Percentiles rank a stretch among this genome's conserved stretches.
These are phyloP conservation scores for Plecturocebus donacophilus DNA, from an alignment of 2,113 vertebrate species.

Conservation along the genomic window DNA sequence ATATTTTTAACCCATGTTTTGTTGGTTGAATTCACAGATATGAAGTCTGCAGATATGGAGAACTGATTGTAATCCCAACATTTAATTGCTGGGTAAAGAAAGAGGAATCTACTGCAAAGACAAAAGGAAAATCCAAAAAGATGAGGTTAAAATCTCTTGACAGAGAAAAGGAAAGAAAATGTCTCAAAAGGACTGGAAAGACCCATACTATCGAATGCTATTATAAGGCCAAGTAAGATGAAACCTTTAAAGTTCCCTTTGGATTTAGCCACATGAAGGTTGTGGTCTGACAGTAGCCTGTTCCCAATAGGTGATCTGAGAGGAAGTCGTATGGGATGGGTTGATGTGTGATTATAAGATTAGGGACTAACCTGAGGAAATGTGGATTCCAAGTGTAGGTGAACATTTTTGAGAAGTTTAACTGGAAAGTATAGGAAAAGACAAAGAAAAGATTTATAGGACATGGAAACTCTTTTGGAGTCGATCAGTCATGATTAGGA, in stretches of 20 bases:
- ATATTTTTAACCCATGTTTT: neutral
- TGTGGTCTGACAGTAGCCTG: neutral
- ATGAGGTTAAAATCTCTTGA: neutral
- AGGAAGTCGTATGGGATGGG: neutral
- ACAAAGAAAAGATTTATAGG: neutral
- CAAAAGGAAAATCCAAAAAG: neutral
- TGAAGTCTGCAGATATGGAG: neutral
- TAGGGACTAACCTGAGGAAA: neutral
- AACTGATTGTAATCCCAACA: neutral
- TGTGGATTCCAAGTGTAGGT: neutral
- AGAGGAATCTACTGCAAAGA: neutral
- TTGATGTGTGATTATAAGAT: neutral
- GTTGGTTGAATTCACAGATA: neutral
- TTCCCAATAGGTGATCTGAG: neutral
- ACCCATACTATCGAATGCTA: neutral
- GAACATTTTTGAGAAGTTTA: neutral
- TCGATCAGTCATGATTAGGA: neutral
- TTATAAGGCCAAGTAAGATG: neutral
- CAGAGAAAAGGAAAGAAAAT: neutral
- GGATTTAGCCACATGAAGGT: neutral
- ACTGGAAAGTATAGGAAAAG: neutral
- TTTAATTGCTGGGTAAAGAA: neutral
- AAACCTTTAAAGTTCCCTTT: neutral
- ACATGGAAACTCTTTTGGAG: neutral
- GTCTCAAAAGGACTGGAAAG: neutral